These are phyloP conservation scores for Oscheius sp. DNA, from an alignment of 2,888 invertebrate species.

Conservation along the genomic window DNA sequence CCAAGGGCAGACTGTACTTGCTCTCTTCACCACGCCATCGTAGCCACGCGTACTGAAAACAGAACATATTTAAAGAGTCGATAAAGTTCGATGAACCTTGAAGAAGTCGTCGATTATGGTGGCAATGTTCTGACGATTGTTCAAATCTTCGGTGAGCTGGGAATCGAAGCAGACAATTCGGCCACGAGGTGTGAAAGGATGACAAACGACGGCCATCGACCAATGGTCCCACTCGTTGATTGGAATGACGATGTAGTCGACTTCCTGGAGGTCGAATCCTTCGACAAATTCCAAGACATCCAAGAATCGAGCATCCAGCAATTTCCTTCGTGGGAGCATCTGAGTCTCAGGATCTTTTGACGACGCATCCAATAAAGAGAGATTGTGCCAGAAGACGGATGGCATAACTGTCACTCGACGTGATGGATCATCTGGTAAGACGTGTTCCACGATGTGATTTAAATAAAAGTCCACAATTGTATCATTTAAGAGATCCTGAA, in stretches of 20 bases:
- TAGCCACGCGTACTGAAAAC: slow-evolving; percentile 48
- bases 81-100: slow-evolving; percentile 41
- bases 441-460: slow-evolving; percentile 67
- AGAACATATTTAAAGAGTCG: slow-evolving; percentile 5
- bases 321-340: slow-evolving; percentile 14
- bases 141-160: slow-evolving; percentile 54
- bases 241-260: slow-evolving; percentile 67
- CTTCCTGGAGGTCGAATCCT: slow-evolving; percentile 66
- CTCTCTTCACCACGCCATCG: slow-evolving; percentile 41
- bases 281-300: slow-evolving; percentile 62
- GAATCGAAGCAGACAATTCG: slow-evolving; percentile 64
- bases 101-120: slow-evolving; percentile 57
- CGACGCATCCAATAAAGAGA: slow-evolving; percentile 53
- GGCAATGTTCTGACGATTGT: slow-evolving; percentile 56
- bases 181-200: slow-evolving; percentile 56
- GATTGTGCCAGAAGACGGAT: slow-evolving; percentile 65
- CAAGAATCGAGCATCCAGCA: slow-evolving; percentile 51
- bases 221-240: slow-evolving; percentile 70
- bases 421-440: slow-evolving; percentile 58
- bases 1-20: slow-evolving; percentile 35
- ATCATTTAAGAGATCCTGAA: slow-evolving; percentile 64
- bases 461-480: slow-evolving; percentile 70
- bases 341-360: slow-evolving; percentile 42
- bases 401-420: slow-evolving; percentile 62
- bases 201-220: slow-evolving; percentile 61